These are phyloP conservation scores for Lagopus leucura DNA, from an alignment of 2,113 vertebrate genomes.

Conservation along the genomic window DNA sequence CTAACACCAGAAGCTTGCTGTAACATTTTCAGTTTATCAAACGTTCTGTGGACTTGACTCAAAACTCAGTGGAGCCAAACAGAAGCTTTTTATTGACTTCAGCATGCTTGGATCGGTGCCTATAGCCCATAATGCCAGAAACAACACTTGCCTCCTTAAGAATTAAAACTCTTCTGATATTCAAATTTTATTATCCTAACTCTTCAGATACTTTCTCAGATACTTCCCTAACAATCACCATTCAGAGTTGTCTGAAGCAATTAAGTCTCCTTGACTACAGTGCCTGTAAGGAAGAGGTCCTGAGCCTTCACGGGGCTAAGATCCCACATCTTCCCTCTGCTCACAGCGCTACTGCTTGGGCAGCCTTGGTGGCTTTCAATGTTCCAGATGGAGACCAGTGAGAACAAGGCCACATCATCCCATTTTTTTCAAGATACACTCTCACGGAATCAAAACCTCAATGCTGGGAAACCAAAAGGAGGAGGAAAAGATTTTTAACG, in stretches of 20 bases:
- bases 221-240: background rate
- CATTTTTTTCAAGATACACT: background rate
- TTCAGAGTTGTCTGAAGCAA: background rate
- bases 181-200: background rate
- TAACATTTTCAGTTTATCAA: constrained; percentile 23
- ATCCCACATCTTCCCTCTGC: background rate
- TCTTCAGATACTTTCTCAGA: constrained; percentile 1
- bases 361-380: background rate
- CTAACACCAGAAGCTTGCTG: background rate
- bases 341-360: accelerated
- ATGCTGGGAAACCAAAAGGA: background rate
- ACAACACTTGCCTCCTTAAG: background rate
- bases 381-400: background rate
- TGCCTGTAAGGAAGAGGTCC: background rate
- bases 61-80: constrained; percentile 36
- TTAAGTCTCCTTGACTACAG: background rate
- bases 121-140: background rate
- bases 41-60: constrained; percentile 5
- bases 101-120: background rate
- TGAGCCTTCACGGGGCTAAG: background rate
- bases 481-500: background rate
- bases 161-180: background rate
- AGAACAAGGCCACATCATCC: background rate
- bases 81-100: constrained; percentile 4
- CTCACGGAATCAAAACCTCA: background rate